These are phyloP conservation scores for Acanthurus tractus DNA, from an alignment of 2,797 vertebrate genomes.

Conservation along the genomic window DNA sequence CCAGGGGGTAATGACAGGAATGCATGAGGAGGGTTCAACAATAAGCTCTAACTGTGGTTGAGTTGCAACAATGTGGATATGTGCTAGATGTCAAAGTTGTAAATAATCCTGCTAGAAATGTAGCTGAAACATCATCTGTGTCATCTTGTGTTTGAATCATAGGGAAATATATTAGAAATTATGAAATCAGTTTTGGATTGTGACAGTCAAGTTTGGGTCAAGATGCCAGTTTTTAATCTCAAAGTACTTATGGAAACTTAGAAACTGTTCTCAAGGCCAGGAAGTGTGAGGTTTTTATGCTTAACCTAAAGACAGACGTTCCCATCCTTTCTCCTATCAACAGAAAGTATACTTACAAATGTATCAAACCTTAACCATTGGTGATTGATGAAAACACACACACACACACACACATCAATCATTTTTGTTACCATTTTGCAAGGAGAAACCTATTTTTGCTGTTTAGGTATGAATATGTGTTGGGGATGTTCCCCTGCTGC, in stretches of 20 bases:
- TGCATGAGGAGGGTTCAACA: conserved; percentile 27
- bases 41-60: neutral
- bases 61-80: conserved; percentile 15
- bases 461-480: neutral
- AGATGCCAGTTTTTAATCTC: too few relatives aligned
- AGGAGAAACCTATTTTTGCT: neutral
- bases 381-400: neutral
- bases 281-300: too few relatives aligned
- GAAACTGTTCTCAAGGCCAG: too few relatives aligned
- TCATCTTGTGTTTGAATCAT: conserved; percentile 4
- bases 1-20: conserved; percentile 63
- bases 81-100: conserved; percentile 2
- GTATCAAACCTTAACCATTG: neutral
- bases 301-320: neutral
- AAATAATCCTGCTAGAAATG: conserved; percentile 15
- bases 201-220: neutral
- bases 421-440: too few relatives aligned
- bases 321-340: neutral
- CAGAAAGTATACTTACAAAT: neutral
- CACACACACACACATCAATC: neutral
- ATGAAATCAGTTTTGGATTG: conserved; percentile 7
- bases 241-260: too few relatives aligned
- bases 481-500: neutral
- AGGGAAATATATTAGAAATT: neutral
- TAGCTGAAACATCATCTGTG: neutral